Conservation (phyloP, 2,113 vertebrate species). For the Cinclus cinclus region DNA sequence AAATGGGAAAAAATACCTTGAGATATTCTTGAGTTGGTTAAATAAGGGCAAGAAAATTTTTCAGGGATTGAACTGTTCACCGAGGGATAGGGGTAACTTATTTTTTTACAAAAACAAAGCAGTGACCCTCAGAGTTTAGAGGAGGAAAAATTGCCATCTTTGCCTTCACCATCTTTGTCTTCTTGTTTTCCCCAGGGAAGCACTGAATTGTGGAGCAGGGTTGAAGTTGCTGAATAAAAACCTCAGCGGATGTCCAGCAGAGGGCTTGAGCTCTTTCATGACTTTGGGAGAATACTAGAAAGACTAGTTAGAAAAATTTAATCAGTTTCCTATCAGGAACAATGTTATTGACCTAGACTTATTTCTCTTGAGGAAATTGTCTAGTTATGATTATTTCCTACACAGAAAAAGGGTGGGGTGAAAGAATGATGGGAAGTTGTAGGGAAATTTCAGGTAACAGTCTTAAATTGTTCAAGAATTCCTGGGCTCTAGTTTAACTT, state of each 20-base stretch:
- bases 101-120: background rate
- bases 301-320: background rate
- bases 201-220: accelerated
- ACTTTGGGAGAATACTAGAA: background rate
- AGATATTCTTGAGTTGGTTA: background rate
- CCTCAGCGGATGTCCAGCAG: background rate
- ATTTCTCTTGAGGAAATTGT: background rate
- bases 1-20: background rate
- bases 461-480: background rate
- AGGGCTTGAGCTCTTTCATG: background rate
- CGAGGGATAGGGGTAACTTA: background rate
- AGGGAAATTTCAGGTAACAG: background rate
- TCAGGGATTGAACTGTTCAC: background rate
- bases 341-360: background rate
- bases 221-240: background rate
- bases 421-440: background rate
- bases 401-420: background rate
- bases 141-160: background rate
- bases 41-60: background rate
- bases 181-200: background rate
- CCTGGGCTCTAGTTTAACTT: background rate
- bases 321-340: background rate
- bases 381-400: background rate
- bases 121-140: background rate
- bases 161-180: background rate